Evolutionary conservation across 1,140 invertebrate species (phyloP).

Genomic region (Pantala flavescens): DNA sequence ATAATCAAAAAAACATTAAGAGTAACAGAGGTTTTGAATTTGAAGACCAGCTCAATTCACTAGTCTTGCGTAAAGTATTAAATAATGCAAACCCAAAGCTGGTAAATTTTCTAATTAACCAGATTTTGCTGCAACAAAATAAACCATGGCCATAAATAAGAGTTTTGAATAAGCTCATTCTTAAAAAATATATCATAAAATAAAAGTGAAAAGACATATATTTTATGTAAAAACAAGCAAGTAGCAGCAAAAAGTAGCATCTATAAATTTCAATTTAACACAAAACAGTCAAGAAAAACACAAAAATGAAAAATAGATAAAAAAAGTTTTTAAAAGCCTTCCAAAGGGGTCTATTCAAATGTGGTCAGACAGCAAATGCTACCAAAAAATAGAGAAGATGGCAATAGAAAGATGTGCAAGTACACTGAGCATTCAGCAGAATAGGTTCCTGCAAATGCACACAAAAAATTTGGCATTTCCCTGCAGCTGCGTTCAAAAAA

Average conservation of each 20-base stretch:
- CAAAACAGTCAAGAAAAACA: constrained; percentile 11
- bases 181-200: neutral
- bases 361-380: constrained; percentile 15
- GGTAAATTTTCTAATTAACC: no score
- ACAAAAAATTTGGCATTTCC: constrained; percentile 10
- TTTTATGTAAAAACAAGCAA: neutral
- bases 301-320: constrained; percentile 14
- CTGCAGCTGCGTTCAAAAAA: constrained; percentile 11
- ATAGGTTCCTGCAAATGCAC: constrained; percentile 21
- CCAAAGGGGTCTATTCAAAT: constrained; percentile 12
- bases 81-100: no score
- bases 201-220: neutral
- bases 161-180: neutral
- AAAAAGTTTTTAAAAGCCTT: constrained; percentile 13
- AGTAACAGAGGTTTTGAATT: no score
- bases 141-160: no score
- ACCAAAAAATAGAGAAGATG: constrained; percentile 19
- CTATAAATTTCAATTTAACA: constrained; percentile 12
- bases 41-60: no score
- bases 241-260: constrained; percentile 7
- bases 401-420: constrained; percentile 17
- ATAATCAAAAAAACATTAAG: no score
- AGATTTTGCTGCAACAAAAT: no score
- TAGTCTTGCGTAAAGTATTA: no score
- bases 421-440: constrained; percentile 15